Evolutionary conservation across 2,888 invertebrate species (phyloP), one percentile per base, ranked within the genome.

Genomic region (Apotomis turbidana): DNA sequence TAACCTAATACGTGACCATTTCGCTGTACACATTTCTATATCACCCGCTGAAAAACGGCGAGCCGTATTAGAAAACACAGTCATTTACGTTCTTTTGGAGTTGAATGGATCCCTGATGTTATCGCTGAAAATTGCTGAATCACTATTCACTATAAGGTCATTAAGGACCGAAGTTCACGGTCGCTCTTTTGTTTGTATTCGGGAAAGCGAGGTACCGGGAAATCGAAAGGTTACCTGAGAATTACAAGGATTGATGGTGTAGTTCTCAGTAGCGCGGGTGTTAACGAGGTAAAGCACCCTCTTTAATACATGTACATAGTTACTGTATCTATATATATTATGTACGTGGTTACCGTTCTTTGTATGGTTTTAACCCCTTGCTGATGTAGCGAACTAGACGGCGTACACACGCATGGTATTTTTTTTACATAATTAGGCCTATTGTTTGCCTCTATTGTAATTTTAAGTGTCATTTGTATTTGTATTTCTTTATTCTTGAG

Each of bases 91-190:
- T 55, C 55, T 66, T 66, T 57, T n/a, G 27, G 38, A 46, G 27
- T 41, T 15, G 27, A 44, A 12, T 41, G 6, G 41, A 41, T 55
- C 44, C 54, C 38, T 13, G 71, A 68, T 68, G 68, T 68, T 72
- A 72, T 72, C 72, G 54, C 27, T 52, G 62, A 62, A 68, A 68
- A 59, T 9, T 61, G 67, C 72, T 72, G 68, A 72, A 54, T 68
- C 72, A 72, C 27, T 27, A 27, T 27, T 27, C 27, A 27, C 27
- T 61, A 12, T 38, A 46, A 72, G 72, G 68, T 68, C 63, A 59
- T 49, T 62, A 68, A 62, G 71, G 61, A 61, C n/a, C 57, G 58
- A 63, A 63, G 72, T 72, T 72, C 72, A 72, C 67, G 71, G 71
- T n/a, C 61, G 51, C 0, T 15, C 71, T 67, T 67, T 71, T 71